These are phyloP conservation scores for Spodoptera frugiperda DNA, from an alignment of 1,140 invertebrate genomes.

Conservation along the genomic window DNA sequence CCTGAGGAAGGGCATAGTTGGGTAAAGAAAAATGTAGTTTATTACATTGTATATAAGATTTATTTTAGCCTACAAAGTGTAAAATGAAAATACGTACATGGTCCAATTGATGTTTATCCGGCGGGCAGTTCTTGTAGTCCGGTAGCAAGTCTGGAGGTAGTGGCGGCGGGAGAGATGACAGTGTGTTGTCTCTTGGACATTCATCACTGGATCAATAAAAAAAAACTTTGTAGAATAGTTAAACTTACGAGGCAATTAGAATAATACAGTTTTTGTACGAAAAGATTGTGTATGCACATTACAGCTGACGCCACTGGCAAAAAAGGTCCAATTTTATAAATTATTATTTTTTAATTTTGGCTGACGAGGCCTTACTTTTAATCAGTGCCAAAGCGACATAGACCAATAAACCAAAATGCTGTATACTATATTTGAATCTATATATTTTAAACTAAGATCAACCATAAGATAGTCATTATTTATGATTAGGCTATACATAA, in stretches of 20 bases:
- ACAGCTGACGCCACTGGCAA: neutral
- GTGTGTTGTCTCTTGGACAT: conserved; percentile 79
- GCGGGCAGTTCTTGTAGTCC: conserved; percentile 92
- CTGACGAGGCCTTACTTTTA: too few relatives aligned
- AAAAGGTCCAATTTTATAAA: too few relatives aligned
- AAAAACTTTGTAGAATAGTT: neutral
- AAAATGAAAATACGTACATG: conserved; percentile 89
- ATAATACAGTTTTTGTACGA: neutral
- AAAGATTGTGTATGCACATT: too few relatives aligned
- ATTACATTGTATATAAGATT: too few relatives aligned
- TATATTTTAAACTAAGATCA: too few relatives aligned
- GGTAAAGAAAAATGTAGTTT: conserved; percentile 39
- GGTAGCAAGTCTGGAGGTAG: conserved; percentile 91
- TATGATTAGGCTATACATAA: too few relatives aligned
- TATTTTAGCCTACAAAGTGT: conserved; percentile 11
- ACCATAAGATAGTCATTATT: too few relatives aligned
- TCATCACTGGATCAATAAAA: conserved; percentile 66
- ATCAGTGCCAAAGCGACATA: too few relatives aligned
- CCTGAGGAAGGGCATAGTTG: conserved; percentile 81
- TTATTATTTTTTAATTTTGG: too few relatives aligned
- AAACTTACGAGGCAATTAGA: too few relatives aligned
- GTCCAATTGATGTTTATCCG: conserved; percentile 96
- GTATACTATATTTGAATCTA: too few relatives aligned
- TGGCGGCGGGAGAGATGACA: conserved; percentile 83
- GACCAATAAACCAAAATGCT: too few relatives aligned